Base-by-base conservation (phyloP, 1,140 invertebrate species). In the Antheraea mylitta region DNA sequence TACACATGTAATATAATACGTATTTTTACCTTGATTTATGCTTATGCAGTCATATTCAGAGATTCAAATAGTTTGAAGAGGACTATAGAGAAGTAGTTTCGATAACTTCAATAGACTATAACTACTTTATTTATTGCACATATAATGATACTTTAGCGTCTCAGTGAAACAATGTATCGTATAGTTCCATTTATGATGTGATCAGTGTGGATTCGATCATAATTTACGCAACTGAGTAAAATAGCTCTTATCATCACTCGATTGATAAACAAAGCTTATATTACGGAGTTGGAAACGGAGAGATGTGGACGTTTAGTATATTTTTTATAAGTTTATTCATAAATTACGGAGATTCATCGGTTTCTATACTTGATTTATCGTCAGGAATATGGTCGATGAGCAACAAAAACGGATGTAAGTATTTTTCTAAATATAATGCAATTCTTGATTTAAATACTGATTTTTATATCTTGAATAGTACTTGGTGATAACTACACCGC, bases 341-440 rank as follows among this genome's bases (percentile, higher is more conserved):
- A 45, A 64, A 53, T 65, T 45, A 48, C 13, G 38, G 8, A 13
- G 22, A 45, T 48, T 18, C 11, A 16, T 11, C 37, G 9, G 37
- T 18, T 22, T 30, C 22, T 37, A 7, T 63, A n/a, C 37, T 63
- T 6, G 61, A 63, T 63, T 63, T 63, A 36, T n/a, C 19, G 4
- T n/a, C 19, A 11, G 87, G 82, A 9, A 69, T 71, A 30, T 93
- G 92, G 92, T 85, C 69, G 7, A 70, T 90, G 45, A 63, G 71
- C 37, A 92, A 91, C 75, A 70, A 72, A 64, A 90, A 87, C 75
- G 83, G 82, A 69, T 83, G 92, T 93, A 79, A 92, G 92, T 90
- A 63, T 48, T 11, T 66, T 18, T 53, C 1, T 6, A 16, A 53
- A 53, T 42, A 42, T 53, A 53, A 53, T 53, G 2, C 7, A 6